A percentile compares a stretch with the other conserved stretches of the same genome.
Conservation (phyloP, 2,797 vertebrate genomes). For the Rousettus madagascariensis region DNA sequence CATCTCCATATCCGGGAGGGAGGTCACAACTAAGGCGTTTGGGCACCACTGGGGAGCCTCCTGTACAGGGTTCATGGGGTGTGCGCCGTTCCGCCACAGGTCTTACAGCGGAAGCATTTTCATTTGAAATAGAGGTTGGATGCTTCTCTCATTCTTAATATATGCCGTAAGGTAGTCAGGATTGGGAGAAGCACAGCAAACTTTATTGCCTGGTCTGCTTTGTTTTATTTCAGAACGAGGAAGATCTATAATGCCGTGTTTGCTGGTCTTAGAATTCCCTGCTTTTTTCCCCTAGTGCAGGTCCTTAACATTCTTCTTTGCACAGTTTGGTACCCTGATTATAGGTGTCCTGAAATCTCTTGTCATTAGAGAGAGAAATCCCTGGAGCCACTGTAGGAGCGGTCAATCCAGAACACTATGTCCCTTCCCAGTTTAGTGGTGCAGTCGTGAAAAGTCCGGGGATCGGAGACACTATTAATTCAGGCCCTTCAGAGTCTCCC, state of each 20-base stretch:
- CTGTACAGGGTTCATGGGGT: fast-evolving
- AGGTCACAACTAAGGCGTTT: not conserved
- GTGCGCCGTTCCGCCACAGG: not conserved
- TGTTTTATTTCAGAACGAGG: not conserved
- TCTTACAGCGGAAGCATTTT: not conserved
- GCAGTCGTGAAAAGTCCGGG: not conserved
- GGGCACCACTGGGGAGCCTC: not conserved
- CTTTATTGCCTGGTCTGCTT: not conserved
- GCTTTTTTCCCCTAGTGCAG: not conserved
- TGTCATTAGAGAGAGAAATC: not conserved
- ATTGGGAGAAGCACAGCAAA: not conserved
- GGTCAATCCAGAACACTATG: not conserved
- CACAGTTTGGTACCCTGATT: not conserved
- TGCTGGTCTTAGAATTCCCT: not conserved
- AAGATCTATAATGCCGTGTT: not conserved
- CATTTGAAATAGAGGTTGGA: not conserved
- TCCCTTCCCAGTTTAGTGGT: not conserved
- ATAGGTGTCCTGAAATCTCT: not conserved
- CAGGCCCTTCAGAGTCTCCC: not conserved
- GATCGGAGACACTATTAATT: slow-evolving; percentile 16
- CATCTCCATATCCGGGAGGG: not conserved
- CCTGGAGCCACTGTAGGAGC: not conserved
- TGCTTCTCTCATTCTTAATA: not conserved
- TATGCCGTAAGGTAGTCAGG: not conserved
- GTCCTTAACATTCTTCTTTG: not conserved